phyloP scores from a whole-genome alignment of 2,888 invertebrate species.

The Criorhina ranunculi region DNA sequence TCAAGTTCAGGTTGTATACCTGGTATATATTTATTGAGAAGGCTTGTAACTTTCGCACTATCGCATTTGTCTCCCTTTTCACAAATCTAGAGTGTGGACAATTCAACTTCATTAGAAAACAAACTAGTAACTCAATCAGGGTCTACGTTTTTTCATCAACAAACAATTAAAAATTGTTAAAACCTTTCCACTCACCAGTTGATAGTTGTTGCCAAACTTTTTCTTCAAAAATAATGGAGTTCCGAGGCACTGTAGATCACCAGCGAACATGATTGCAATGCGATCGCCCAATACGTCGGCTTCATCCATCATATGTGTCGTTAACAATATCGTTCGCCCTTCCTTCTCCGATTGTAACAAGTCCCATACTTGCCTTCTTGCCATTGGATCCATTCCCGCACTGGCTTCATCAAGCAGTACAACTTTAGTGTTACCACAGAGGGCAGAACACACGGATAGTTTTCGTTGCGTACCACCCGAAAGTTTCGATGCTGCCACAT shows the following conservation, averaged over 20 bases:
- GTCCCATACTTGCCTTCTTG: slow-evolving; percentile 93
- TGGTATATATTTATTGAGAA: slow-evolving; percentile 88
- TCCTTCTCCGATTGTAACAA: slow-evolving; percentile 89
- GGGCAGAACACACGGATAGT: slow-evolving; percentile 90
- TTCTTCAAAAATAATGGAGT: slow-evolving; percentile 93
- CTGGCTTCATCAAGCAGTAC: slow-evolving; percentile 91
- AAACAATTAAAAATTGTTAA: too few species aligned
- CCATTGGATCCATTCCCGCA: slow-evolving; percentile 94
- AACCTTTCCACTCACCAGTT: slow-evolving; percentile 86
- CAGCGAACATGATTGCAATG: slow-evolving; percentile 94
- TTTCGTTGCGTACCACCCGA: slow-evolving; percentile 93
- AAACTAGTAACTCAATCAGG: too few species aligned
- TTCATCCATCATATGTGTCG: slow-evolving; percentile 96
- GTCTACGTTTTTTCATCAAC: too few species aligned
- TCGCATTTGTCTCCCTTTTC: slow-evolving; percentile 84
- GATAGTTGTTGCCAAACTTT: slow-evolving; percentile 94
- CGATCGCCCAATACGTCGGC: slow-evolving; percentile 94
- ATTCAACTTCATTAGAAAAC: too few species aligned
- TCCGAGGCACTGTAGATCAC: slow-evolving; percentile 92
- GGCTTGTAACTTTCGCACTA: slow-evolving; percentile 85
- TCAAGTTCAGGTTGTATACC: slow-evolving; percentile 88
- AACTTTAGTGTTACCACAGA: slow-evolving; percentile 90
- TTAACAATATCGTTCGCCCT: slow-evolving; percentile 91
- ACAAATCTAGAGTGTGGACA: too few species aligned
- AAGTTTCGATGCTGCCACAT: slow-evolving; percentile 86